These are phyloP conservation scores for Zaprionus tsacasi DNA, from an alignment of 1,140 invertebrate species.

Conservation along the genomic window DNA sequence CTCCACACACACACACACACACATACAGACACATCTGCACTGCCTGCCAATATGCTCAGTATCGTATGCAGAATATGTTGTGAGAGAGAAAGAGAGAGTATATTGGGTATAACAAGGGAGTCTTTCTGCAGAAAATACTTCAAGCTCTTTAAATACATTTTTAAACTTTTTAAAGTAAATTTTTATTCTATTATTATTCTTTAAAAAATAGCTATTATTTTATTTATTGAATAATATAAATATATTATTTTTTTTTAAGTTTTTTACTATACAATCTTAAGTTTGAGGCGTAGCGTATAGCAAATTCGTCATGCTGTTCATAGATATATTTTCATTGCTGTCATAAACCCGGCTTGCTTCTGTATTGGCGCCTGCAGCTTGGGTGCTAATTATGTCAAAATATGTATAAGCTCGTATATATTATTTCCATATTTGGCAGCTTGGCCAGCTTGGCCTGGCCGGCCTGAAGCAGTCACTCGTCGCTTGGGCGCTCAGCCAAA, in stretches of 20 bases:
- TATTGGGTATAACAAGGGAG: background rate
- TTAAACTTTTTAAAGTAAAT: background rate
- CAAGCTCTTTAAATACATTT: background rate
- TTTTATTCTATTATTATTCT: background rate
- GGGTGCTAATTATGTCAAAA: slow-evolving; percentile 68
- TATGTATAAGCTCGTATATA: slow-evolving; percentile 22
- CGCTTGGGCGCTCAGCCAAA: slow-evolving; percentile 42
- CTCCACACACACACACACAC: slow-evolving; percentile 17
- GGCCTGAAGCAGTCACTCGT: slow-evolving; percentile 2
- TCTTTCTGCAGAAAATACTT: background rate
- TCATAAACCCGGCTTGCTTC: slow-evolving; percentile 33
- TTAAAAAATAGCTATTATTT: too few species aligned
- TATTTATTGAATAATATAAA: too few species aligned
- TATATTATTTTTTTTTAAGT: too few species aligned
- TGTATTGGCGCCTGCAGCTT: slow-evolving; percentile 44
- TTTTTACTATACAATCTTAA: background rate
- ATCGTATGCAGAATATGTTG: slow-evolving; percentile 10
- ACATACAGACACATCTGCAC: background rate
- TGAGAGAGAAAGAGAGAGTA: background rate
- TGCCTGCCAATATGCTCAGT: slow-evolving; percentile 47
- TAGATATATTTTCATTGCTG: background rate
- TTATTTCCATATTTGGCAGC: slow-evolving; percentile 44
- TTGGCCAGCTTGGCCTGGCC: background rate
- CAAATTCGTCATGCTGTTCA: background rate
- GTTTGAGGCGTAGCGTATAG: slow-evolving; percentile 2